phyloP scores from a whole-genome alignment of 2,888 invertebrate species.

The Electrophaes corylata region DNA sequence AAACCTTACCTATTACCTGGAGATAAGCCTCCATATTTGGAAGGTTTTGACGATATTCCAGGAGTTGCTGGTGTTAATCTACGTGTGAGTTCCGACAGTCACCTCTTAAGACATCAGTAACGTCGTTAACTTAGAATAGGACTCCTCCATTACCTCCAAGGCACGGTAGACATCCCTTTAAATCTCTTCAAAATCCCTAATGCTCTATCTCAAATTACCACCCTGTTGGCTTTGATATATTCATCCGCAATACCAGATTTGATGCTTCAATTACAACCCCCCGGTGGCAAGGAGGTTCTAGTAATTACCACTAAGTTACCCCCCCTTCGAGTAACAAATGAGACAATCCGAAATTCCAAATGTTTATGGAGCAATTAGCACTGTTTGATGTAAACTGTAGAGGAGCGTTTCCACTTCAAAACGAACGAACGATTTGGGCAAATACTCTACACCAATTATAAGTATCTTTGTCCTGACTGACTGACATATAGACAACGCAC shows the following conservation, averaged over 20 bases:
- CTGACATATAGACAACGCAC: too few relatives aligned
- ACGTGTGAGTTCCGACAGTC: too few relatives aligned
- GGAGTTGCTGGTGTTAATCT: too few relatives aligned
- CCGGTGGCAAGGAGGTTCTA: neutral
- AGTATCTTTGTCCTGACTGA: too few relatives aligned
- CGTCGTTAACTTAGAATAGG: too few relatives aligned
- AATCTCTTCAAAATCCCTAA: neutral
- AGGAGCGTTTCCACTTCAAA: neutral
- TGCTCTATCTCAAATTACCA: neutral
- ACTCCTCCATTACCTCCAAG: too few relatives aligned
- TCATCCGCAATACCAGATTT: neutral
- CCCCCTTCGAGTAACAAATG: slow-evolving; percentile 14
- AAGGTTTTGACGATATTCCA: too few relatives aligned
- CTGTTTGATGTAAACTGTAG: slow-evolving; percentile 27
- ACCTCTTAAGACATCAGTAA: too few relatives aligned
- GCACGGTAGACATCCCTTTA: too few relatives aligned
- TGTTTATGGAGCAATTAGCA: slow-evolving; percentile 37
- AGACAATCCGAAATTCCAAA: slow-evolving; percentile 27
- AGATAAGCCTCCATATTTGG: too few relatives aligned
- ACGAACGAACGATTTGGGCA: neutral
- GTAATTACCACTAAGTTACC: slow-evolving; percentile 22
- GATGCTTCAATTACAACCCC: slow-evolving; percentile 1
- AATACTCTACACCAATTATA: too few relatives aligned
- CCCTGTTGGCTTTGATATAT: neutral
- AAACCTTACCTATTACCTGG: too few relatives aligned